Evolutionary conservation across 2,113 vertebrate genomes (phyloP), one percentile per base, ranked within the genome.

Genomic region (Perca flavescens): DNA sequence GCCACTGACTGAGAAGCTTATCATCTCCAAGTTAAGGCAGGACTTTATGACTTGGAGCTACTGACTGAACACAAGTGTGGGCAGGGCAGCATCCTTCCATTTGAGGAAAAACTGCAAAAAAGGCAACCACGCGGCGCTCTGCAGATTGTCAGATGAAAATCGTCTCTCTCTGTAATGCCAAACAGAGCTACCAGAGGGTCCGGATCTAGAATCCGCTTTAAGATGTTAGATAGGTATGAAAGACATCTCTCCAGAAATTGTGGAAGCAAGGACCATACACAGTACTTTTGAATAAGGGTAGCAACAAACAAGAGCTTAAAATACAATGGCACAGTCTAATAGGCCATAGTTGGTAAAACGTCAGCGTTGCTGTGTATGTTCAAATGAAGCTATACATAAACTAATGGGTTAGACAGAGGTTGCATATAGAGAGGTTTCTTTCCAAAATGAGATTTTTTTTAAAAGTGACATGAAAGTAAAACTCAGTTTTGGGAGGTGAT

Each of bases 401-500:
- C 40, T 77, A 57, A 60, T 5, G 17, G 3, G 7, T 52, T 5
- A 36, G n/a, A 64, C 31, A 54, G 14, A 74, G 52, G 16, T 4
- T 34, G 22, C n/a, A 47, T 72, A 40, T 10, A 66, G 46, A 77
- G 25, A 16, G 19, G 22, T 49, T 43, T 65, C 7, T 34, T 49
- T 53, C 49, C 8, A 66, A 80, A 76, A 71, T 50, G 64, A 79
- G 47, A 79, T 66, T 79, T 77, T 13, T 2, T 60, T 21, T 43
- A 86, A 76, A 77, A 82, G 31, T 79, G 56, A 81, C 72, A 54
- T 60, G 63, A 54, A 80, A 58, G 77, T 86, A 49, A 57, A 61
- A 21, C 28, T 73, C n/a, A 73, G 58, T 73, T 89, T 78, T 34
- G 58, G 65, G 19, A 49, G 40, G 63, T 90, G 85, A 90, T 90